Base-by-base conservation (phyloP, 2,888 invertebrate species). In the Pheosia tremula region DNA sequence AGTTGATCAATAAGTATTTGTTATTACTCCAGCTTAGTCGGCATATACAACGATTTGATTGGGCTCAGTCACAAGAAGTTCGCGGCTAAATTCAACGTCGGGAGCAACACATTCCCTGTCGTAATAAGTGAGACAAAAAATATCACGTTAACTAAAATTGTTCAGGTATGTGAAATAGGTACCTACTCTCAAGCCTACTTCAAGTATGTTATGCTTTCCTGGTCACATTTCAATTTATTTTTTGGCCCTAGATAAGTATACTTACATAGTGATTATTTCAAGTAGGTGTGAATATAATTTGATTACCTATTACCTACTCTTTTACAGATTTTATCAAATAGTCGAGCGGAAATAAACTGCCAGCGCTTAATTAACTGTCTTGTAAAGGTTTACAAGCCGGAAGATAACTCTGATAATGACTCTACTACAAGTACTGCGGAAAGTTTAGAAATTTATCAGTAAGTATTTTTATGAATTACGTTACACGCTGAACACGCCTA, bases 91-190 rank as follows among this genome's bases (percentile, higher is more conserved):
- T 94, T 94, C 71, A 95, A 95, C 72, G 91, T 97, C 43, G 97
- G 96, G 82, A 96, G 96, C 77, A 97, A 97, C 79, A 96, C 96
- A 11, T 97, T 96, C 79, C 97, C 97, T 0, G 94, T 94, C 61
- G 91, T 97, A 58, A 89, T 97, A 52, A 95, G 96, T 75, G 96
- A 96, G 58, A 93, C 96, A 13, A 96, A 96, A 82, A 95, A 95
- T 69, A 94, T 97, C 39, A 96, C 97, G 5, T 94, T 97, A 57
- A 96, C 96, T 0, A 95, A 95, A 83, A 94, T 97, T 64, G 91
- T 97, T 38, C 97, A 97, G 94, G 96, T 96, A 82, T 75, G 78
- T 71, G 41, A 45, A 47, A 52, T 57, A 59, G 36, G 45, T 9
- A 36, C 37, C 4, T 43, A 39, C 5, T 52, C 43, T 57, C 9